A percentile compares a stretch with the other conserved stretches of the same genome.
Conservation (phyloP, 2,113 vertebrate genomes). For the Bos javanicus region DNA sequence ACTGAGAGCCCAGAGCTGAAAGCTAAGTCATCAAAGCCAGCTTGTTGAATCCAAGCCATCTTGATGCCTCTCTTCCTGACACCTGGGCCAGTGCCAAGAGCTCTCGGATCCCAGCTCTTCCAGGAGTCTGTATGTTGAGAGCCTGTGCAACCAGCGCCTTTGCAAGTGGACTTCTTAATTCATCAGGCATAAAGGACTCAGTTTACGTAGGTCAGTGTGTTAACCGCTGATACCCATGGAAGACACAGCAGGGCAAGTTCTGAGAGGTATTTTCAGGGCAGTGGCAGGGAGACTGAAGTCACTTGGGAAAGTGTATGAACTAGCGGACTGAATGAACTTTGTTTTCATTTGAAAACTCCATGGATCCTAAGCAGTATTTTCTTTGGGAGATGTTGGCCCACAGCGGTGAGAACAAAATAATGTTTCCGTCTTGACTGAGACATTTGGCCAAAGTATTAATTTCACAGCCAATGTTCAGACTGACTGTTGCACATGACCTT, state of each 20-base stretch:
- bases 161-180: not conserved
- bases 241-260: not conserved
- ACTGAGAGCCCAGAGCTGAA: not conserved
- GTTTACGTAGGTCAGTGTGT: fast-evolving
- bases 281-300: not conserved
- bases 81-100: not conserved
- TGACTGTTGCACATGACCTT: not conserved
- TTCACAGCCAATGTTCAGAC: not conserved
- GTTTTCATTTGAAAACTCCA: not conserved
- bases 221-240: not conserved
- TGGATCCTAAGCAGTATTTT: not conserved
- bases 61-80: conserved; percentile 8
- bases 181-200: not conserved
- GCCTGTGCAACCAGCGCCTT: not conserved
- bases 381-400: not conserved
- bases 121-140: not conserved
- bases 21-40: conserved; percentile 15
- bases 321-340: not conserved
- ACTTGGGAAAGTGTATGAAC: not conserved
- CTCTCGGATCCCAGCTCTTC: not conserved
- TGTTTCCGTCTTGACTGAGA: not conserved
- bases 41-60: not conserved
- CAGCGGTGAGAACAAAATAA: not conserved
- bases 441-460: not conserved
- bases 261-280: not conserved